Percentiles rank a stretch among this genome's conserved stretches.
Evolutionary conservation across 2,888 invertebrate species (phyloP).

Genomic region (Cosmia trapezina): DNA sequence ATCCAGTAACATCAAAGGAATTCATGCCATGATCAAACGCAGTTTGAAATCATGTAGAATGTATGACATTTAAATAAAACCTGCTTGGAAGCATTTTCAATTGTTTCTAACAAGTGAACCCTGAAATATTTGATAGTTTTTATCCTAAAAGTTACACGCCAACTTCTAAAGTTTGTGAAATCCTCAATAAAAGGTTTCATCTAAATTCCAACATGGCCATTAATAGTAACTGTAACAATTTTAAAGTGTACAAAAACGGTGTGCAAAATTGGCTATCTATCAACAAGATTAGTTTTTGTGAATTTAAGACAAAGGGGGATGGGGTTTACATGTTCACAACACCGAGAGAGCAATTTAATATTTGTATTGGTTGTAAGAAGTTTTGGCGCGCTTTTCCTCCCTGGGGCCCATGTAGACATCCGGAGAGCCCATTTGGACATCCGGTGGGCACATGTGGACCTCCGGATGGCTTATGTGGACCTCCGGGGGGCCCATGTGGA

Average conservation of each 20-base stretch:
- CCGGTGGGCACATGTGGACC: constrained; percentile 10
- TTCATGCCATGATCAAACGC: constrained; percentile 11
- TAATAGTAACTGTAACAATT: constrained; percentile 38
- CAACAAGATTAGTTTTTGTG: constrained; percentile 35
- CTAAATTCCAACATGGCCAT: constrained; percentile 36
- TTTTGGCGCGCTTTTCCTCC: constrained; percentile 28
- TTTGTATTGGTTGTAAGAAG: constrained; percentile 28
- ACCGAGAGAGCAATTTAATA: constrained; percentile 29
- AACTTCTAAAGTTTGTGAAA: constrained; percentile 35
- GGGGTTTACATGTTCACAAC: constrained; percentile 41
- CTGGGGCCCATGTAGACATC: not conserved
- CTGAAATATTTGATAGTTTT: constrained; percentile 45
- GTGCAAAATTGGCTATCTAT: constrained; percentile 37
- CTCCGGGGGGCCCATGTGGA: constrained; percentile 14
- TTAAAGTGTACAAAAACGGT: constrained; percentile 49
- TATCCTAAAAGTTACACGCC: constrained; percentile 17
- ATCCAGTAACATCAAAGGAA: constrained; percentile 42
- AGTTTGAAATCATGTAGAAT: constrained; percentile 8
- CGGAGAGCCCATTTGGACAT: not conserved
- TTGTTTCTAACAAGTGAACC: constrained; percentile 58
- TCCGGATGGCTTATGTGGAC: constrained; percentile 5
- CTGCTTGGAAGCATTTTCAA: constrained; percentile 53
- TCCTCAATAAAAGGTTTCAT: constrained; percentile 52
- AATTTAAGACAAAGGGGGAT: constrained; percentile 12
- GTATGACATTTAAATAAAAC: constrained; percentile 27